Evolutionary conservation across 2,888 invertebrate genomes (phyloP), one percentile per base, ranked within the genome.

Genomic region (Himalopsyche tibetana): DNA sequence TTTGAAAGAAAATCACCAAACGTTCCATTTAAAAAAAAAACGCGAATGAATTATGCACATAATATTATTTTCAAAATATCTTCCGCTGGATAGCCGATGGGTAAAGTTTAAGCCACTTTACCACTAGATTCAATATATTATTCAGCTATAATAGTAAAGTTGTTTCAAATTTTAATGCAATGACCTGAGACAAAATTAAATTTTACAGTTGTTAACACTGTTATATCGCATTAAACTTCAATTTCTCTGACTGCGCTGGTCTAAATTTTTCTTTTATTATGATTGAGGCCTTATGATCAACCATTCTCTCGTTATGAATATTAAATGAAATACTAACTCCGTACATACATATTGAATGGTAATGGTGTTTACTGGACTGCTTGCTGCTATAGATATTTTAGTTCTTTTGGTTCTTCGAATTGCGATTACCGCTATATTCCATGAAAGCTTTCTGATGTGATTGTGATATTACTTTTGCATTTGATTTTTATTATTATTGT

Each of bases 241-340:
- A 56, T 56, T 63, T 63, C 2, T 19, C 63, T 28, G 17, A n/a
- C 55, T n/a, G 11, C 19, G 28, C 17, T n/a, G 56, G 3, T 63
- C 63, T 63, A 63, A 63, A 19, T 63, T 63, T 63, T 63, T 63
- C 19, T 19, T 63, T 63, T 19, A 56, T 56, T 56, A 17, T 19
- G n/a, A 56, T 8, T 4, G 55, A 55, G 5, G n/a, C 55, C 17
- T 56, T 19, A 19, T 63, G 63, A n/a, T 63, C 63, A 63, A 63
- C 19, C 63, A 63, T 9, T 63, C 19, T 19, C 19, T 63, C 63
- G 19, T 19, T 63, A 19, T 19, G 19, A 19, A 63, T 63, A 15
- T 2, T 8, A 63, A 19, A 63, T 19, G 28, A 19, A 56, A 9
- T 55, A 55, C 17, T 55, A 11, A 5, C 55, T 9, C 3, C 12